These are phyloP conservation scores for Cryptophagus acutangulus DNA, from an alignment of 2,888 invertebrate species.

Conservation along the genomic window DNA sequence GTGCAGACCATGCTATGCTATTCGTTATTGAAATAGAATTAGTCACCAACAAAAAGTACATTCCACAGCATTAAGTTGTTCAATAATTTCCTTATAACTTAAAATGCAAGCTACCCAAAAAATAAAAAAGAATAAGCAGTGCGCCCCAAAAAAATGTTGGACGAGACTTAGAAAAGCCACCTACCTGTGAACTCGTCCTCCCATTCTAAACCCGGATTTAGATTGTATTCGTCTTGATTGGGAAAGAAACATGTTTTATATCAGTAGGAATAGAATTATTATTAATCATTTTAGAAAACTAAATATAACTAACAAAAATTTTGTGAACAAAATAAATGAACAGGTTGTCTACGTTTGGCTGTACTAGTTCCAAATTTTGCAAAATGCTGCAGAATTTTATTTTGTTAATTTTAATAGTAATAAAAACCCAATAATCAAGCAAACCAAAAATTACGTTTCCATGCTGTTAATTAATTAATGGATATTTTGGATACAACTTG, in stretches of 20 bases:
- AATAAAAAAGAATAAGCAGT: not conserved
- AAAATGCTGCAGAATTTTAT: constrained; percentile 11
- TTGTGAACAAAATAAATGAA: constrained; percentile 10
- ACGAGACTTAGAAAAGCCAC: constrained; percentile 52
- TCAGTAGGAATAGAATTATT: constrained; percentile 36
- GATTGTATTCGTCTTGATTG: constrained; percentile 99
- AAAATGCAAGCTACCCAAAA: not conserved
- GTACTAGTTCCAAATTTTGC: constrained; percentile 16
- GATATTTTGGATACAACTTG: constrained; percentile 1
- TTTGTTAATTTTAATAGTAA: no score
- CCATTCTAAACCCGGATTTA: constrained; percentile 99
- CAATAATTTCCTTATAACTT: not conserved
- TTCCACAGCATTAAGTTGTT: constrained; percentile 6
- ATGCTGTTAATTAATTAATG: constrained; percentile 11
- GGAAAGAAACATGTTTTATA: constrained; percentile 52
- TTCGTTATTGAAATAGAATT: no score
- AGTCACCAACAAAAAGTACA: constrained; percentile 2
- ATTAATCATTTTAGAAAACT: constrained; percentile 20
- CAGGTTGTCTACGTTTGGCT: constrained; percentile 25
- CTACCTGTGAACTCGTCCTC: constrained; percentile 99
- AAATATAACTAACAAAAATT: constrained; percentile 11
- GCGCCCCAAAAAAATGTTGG: constrained; percentile 18
- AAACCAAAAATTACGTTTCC: constrained; percentile 2
- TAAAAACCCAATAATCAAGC: constrained; percentile 4
- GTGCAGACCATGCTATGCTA: no score